Evolutionary conservation across 1,140 invertebrate species (phyloP).

Genomic region (Caerostris darwini): DNA sequence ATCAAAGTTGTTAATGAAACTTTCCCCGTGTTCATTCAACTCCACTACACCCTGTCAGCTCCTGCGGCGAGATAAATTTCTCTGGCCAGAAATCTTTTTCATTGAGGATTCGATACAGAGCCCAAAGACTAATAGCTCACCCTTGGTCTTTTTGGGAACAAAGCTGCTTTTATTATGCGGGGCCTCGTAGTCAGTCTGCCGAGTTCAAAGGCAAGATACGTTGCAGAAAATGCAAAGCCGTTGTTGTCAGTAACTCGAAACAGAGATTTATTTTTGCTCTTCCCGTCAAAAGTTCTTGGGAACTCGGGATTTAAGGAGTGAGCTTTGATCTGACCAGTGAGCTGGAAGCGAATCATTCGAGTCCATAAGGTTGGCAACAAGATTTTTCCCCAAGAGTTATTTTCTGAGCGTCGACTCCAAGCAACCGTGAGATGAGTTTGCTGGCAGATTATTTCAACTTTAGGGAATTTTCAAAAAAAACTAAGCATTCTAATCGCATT

Average conservation of each 20-base stretch:
- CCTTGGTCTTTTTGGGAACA: background rate
- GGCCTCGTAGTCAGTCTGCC: background rate
- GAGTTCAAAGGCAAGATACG: background rate
- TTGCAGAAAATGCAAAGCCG: slow-evolving; percentile 28
- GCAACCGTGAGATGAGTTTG: slow-evolving; percentile 21
- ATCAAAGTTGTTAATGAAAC: no score
- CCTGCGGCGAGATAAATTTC: background rate
- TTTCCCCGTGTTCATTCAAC: no score
- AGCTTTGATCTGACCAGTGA: slow-evolving; percentile 17
- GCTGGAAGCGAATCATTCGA: background rate
- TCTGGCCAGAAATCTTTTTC: background rate
- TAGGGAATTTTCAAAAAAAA: background rate
- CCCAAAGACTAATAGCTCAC: background rate
- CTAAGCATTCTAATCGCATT: no score
- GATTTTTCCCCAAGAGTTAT: background rate
- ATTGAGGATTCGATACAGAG: background rate
- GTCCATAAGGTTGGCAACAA: background rate
- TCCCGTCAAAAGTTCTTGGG: background rate
- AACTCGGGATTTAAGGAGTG: background rate
- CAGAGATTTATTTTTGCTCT: background rate
- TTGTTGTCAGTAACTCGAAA: background rate
- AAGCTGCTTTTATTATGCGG: slow-evolving; percentile 17
- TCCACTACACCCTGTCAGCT: no score
- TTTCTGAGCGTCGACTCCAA: background rate
- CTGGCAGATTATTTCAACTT: background rate